phyloP scores from a whole-genome alignment of 2,888 invertebrate genomes.

The Troides oblongomaculatus region DNA sequence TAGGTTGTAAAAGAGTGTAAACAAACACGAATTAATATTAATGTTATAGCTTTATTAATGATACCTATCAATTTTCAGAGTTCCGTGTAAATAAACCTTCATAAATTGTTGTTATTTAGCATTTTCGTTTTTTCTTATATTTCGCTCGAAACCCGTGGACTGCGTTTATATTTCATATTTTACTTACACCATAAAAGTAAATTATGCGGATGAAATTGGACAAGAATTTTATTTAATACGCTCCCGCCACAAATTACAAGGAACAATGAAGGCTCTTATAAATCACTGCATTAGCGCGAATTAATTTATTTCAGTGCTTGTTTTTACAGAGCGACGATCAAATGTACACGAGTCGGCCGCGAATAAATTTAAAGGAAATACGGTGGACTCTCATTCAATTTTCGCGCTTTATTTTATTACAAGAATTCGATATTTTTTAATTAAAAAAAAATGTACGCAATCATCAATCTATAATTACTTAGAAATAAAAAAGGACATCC shows the following conservation, averaged over 20 bases:
- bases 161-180: not conserved
- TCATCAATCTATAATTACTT: no score
- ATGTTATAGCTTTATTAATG: not conserved
- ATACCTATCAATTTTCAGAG: not conserved
- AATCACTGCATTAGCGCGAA: slow-evolving; percentile 23
- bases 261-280: slow-evolving; percentile 20
- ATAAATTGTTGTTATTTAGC: not conserved
- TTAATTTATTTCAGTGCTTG: slow-evolving; percentile 21
- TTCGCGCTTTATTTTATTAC: not conserved
- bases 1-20: no score
- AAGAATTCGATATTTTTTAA: not conserved
- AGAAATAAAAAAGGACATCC: no score
- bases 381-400: not conserved
- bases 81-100: not conserved
- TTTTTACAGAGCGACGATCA: slow-evolving; percentile 8
- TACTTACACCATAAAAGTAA: slow-evolving; percentile 8
- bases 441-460: no score
- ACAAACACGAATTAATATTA: not conserved
- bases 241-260: slow-evolving; percentile 17
- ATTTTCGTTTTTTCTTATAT: not conserved
- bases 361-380: slow-evolving; percentile 2
- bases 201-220: slow-evolving; percentile 21
- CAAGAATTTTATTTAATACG: slow-evolving; percentile 14
- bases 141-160: not conserved
- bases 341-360: slow-evolving; percentile 2